phyloP scores from a whole-genome alignment of 1,140 invertebrate genomes.

The Pogonognathellus flavescens region DNA sequence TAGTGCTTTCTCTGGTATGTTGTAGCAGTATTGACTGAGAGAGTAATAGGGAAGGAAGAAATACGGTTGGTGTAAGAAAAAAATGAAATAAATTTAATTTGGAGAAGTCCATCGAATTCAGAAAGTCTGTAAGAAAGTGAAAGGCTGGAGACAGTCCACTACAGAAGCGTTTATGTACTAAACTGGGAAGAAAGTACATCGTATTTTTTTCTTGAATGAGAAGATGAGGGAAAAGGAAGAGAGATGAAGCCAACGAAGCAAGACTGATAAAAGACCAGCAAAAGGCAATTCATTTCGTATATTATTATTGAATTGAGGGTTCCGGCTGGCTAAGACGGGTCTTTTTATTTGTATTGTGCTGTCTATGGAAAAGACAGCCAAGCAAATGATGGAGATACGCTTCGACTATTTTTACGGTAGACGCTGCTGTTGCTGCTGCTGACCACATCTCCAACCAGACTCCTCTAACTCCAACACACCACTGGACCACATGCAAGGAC shows the following conservation, averaged over 20 bases:
- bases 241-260: constrained; percentile 47
- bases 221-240: constrained; percentile 48
- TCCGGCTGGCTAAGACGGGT: constrained; percentile 36
- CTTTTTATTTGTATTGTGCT: constrained; percentile 46
- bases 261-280: constrained; percentile 46
- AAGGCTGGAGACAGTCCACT: background rate
- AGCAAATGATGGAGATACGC: constrained; percentile 32
- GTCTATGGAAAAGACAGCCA: constrained; percentile 20
- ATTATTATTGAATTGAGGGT: constrained; percentile 50
- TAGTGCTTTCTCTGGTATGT: background rate
- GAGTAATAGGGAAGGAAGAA: background rate
- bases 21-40: background rate
- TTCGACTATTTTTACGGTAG: constrained; percentile 31
- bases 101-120: constrained; percentile 33
- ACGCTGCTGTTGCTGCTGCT: background rate
- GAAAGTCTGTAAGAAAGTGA: constrained; percentile 6
- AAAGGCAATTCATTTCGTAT: constrained; percentile 48
- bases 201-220: background rate
- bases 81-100: constrained; percentile 37
- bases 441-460: background rate
- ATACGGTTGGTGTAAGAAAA: background rate
- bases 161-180: constrained; percentile 11
- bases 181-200: constrained; percentile 12
- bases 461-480: no score
- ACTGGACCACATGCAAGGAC: constrained; percentile 11